A percentile compares a stretch with the other conserved stretches of the same genome.
These are phyloP conservation scores for Amphiduros pacificus DNA, from an alignment of 2,888 invertebrate genomes.

Conservation along the genomic window DNA sequence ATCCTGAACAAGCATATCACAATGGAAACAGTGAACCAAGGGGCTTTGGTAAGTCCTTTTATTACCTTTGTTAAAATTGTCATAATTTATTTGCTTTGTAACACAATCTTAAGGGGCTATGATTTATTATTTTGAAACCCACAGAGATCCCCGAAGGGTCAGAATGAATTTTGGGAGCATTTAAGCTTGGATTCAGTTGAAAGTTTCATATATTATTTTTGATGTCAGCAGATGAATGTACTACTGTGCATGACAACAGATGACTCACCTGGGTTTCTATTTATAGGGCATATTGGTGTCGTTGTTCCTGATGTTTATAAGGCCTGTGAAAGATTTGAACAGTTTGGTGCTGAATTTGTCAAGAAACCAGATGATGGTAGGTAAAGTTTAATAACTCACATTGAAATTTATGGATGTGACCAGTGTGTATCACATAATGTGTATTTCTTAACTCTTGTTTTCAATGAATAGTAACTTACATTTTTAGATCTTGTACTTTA, in stretches of 20 bases:
- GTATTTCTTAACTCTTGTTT: background rate
- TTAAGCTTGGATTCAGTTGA: too few relatives aligned
- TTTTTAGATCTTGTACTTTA: too few relatives aligned
- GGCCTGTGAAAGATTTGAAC: constrained; percentile 86
- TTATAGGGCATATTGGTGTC: constrained; percentile 83
- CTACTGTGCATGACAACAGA: background rate
- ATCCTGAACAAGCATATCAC: constrained; percentile 76
- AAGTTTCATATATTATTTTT: too few relatives aligned
- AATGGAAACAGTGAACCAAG: constrained; percentile 87
- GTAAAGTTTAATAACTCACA: constrained; percentile 14
- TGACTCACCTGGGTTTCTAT: background rate
- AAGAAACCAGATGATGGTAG: constrained; percentile 81
- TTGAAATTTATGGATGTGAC: too few relatives aligned
- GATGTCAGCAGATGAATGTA: background rate
- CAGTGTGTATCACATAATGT: background rate
- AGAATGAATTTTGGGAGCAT: too few relatives aligned
- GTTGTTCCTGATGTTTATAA: constrained; percentile 85
- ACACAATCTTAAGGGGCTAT: too few relatives aligned
- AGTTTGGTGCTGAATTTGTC: constrained; percentile 82
- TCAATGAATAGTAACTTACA: too few relatives aligned
- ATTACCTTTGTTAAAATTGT: too few relatives aligned
- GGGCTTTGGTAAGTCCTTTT: constrained; percentile 76
- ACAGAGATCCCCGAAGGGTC: too few relatives aligned
- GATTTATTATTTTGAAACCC: too few relatives aligned
- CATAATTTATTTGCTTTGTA: too few relatives aligned